Percentiles rank a stretch among this genome's conserved stretches.
phyloP scores from a whole-genome alignment of 1,140 invertebrate genomes.

The Sinonovacula constricta region DNA sequence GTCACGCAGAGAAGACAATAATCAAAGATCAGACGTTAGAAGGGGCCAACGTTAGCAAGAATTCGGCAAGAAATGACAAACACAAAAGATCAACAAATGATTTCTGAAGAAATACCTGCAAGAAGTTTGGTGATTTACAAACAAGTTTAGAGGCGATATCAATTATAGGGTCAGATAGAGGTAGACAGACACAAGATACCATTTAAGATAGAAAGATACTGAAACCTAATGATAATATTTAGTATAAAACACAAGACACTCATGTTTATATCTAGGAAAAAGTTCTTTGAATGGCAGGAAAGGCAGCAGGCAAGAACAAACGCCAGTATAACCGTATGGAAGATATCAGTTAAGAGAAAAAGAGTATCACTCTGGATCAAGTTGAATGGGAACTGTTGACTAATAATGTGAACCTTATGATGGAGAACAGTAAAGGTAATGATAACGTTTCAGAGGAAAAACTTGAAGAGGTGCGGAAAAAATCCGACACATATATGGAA shows the following conservation, averaged over 20 bases:
- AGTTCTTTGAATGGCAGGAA: slow-evolving; percentile 14
- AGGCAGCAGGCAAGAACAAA: slow-evolving; percentile 41
- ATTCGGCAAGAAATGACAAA: slow-evolving; percentile 3
- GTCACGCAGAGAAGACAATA: slow-evolving; percentile 18
- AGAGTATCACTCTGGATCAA: slow-evolving; percentile 43
- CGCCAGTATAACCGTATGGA: too few relatives aligned
- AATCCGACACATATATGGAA: too few relatives aligned
- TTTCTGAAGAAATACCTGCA: slow-evolving; percentile 23
- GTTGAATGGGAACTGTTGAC: too few relatives aligned
- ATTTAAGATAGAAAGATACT: too few relatives aligned
- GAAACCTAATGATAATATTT: too few relatives aligned
- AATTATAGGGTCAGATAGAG: slow-evolving; percentile 25
- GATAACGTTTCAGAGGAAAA: slow-evolving; percentile 27
- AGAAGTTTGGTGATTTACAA: neutral
- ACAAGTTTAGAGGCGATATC: too few relatives aligned
- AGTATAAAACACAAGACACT: too few relatives aligned
- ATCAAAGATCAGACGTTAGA: slow-evolving; percentile 15
- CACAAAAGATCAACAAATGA: neutral
- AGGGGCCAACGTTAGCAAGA: neutral
- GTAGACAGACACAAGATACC: slow-evolving; percentile 1
- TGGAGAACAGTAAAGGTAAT: slow-evolving; percentile 21
- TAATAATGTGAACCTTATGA: too few relatives aligned
- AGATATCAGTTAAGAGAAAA: slow-evolving; percentile 27
- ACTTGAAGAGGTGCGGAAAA: slow-evolving; percentile 28
- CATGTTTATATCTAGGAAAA: too few relatives aligned